Evolutionary conservation across 2,113 vertebrate species (phyloP).

Genomic region (Oryzias melastigma): DNA sequence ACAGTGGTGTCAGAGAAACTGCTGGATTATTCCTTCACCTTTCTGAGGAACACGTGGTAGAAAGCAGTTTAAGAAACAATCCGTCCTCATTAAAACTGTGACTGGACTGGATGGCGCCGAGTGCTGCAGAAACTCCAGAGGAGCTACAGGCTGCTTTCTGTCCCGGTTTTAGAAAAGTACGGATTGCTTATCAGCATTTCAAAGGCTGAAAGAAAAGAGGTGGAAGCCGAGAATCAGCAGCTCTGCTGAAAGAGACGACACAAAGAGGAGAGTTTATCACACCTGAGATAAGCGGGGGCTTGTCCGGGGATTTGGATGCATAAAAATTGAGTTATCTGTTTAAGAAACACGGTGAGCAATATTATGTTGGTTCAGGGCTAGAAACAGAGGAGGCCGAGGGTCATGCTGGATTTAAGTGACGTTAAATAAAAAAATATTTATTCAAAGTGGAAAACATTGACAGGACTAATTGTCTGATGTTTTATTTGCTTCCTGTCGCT

Average conservation of each 20-base stretch:
- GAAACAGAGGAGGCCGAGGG: too few species aligned
- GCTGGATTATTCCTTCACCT: not conserved
- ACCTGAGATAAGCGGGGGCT: not conserved
- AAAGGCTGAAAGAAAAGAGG: not conserved
- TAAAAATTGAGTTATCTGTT: not conserved
- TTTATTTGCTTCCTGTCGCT: too few species aligned
- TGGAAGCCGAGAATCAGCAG: not conserved
- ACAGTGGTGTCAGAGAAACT: too few species aligned
- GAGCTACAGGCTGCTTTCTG: not conserved
- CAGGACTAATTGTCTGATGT: too few species aligned
- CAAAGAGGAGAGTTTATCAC: not conserved
- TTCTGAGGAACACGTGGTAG: not conserved
- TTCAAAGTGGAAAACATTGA: too few species aligned
- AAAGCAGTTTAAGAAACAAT: slow-evolving; percentile 1
- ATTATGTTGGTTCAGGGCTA: too few species aligned
- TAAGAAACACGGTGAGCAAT: not conserved
- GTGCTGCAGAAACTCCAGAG: not conserved
- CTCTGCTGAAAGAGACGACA: not conserved
- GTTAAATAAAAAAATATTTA: too few species aligned
- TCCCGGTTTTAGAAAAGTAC: not conserved
- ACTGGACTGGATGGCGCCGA: not conserved
- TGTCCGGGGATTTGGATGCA: not conserved
- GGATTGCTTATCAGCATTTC: not conserved
- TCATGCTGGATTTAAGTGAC: too few species aligned
- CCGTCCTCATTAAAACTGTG: slow-evolving; percentile 19